Conservation (phyloP, 2,113 vertebrate species). For the Xiphorhynchus elegans region DNA sequence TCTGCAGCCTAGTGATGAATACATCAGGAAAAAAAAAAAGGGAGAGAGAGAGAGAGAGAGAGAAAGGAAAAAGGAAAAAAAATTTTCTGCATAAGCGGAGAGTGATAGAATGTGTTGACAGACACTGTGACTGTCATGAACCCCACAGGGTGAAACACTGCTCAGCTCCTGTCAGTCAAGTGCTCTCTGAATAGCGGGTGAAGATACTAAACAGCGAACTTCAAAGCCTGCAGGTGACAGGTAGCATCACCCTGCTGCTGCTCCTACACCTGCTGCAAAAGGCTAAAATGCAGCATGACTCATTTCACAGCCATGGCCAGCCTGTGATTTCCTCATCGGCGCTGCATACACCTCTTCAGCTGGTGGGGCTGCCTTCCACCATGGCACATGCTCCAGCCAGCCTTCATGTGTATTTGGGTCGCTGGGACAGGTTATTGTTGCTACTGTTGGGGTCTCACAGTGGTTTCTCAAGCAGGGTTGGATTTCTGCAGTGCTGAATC, state of each 20-base stretch:
- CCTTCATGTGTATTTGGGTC: not conserved
- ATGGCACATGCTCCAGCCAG: not conserved
- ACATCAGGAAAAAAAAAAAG: slow-evolving; percentile 46
- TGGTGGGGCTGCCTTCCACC: not conserved
- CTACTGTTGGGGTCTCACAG: not conserved
- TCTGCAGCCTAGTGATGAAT: slow-evolving; percentile 77
- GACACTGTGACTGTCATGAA: slow-evolving; percentile 41
- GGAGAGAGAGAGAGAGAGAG: not conserved
- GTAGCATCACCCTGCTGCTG: not conserved
- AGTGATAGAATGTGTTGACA: slow-evolving; percentile 75
- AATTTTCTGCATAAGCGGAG: slow-evolving; percentile 58
- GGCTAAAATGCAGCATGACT: not conserved
- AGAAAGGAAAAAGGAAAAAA: not conserved
- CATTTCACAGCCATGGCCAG: not conserved
- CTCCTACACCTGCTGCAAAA: not conserved
- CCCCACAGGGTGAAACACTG: slow-evolving; percentile 64
- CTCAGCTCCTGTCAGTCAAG: slow-evolving; percentile 64
- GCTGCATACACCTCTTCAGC: rapidly evolving
- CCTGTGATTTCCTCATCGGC: not conserved
- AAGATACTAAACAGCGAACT: not conserved
- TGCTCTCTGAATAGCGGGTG: not conserved
- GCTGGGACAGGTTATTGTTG: not conserved
- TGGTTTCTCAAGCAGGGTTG: not conserved
- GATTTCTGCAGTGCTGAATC: not conserved
- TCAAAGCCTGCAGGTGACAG: slow-evolving; percentile 32